Conservation (phyloP, 2,888 invertebrate species). For the Danaus chrysippus region DNA sequence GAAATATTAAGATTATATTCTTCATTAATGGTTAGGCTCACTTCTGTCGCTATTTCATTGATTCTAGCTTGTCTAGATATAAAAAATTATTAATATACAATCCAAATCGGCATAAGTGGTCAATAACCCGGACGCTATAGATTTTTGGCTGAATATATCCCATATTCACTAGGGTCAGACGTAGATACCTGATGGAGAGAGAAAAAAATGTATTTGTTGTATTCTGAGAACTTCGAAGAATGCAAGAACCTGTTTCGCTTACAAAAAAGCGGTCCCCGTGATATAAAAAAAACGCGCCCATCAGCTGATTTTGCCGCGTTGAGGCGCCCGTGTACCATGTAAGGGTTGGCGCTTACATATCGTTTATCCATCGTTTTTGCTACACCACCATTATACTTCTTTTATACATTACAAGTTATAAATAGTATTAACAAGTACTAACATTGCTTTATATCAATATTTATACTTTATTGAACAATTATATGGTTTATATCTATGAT, state of each 20-base stretch:
- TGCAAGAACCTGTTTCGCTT: conserved; percentile 39
- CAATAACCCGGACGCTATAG: not conserved
- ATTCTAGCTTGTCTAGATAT: not conserved
- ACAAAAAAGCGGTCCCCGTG: conserved; percentile 34
- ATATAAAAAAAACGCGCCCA: conserved; percentile 34
- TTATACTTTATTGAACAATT: too few species aligned
- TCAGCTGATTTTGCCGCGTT: conserved; percentile 42
- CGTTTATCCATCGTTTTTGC: conserved; percentile 1
- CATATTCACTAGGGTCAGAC: too few species aligned
- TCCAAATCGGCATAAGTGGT: not conserved
- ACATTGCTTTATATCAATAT: too few species aligned
- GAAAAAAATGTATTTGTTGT: conserved; percentile 35
- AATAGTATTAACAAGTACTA: too few species aligned
- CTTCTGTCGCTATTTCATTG: too few species aligned
- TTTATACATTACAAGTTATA: too few species aligned
- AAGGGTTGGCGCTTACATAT: conserved; percentile 14
- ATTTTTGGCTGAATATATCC: too few species aligned
- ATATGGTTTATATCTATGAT: too few species aligned
- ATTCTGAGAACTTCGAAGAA: conserved; percentile 41
- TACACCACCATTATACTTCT: not conserved
- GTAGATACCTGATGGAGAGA: conserved; percentile 1
- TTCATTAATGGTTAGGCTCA: too few species aligned
- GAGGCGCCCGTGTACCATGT: conserved; percentile 40
- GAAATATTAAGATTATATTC: too few species aligned
- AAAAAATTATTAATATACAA: not conserved